Evolutionary conservation across 2,888 invertebrate genomes (phyloP).

Genomic region (Diarsia mendica): DNA sequence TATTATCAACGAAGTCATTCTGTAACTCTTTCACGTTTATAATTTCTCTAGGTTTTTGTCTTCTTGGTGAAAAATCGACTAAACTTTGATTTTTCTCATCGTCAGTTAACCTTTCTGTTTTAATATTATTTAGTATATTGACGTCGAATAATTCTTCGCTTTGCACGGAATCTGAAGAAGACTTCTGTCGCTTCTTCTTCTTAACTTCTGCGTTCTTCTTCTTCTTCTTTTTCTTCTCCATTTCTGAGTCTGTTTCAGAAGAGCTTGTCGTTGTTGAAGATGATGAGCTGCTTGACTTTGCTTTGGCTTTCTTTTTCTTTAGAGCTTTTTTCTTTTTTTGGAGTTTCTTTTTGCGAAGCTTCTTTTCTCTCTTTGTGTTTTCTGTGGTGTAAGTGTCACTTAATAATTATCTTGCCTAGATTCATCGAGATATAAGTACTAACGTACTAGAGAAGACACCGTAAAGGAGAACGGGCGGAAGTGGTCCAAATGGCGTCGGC

Average conservation of each 20-base stretch:
- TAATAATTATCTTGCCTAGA: neutral
- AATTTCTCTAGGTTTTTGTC: constrained; percentile 81
- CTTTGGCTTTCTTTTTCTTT: constrained; percentile 80
- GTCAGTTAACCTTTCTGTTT: constrained; percentile 84
- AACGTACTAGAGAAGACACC: no score
- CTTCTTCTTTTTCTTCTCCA: constrained; percentile 61
- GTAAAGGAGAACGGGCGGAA: no score
- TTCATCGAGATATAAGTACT: no score
- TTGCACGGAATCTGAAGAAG: constrained; percentile 76
- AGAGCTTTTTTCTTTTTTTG: constrained; percentile 79
- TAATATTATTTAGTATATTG: constrained; percentile 85
- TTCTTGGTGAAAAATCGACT: constrained; percentile 79
- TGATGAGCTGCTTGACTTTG: constrained; percentile 73
- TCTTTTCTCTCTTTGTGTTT: constrained; percentile 78
- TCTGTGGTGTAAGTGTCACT: constrained; percentile 63
- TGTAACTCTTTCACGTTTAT: constrained; percentile 87
- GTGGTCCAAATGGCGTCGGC: no score
- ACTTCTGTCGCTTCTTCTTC: constrained; percentile 76
- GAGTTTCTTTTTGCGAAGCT: constrained; percentile 79
- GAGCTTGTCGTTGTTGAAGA: constrained; percentile 53
- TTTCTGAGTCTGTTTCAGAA: constrained; percentile 71
- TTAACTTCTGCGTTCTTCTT: constrained; percentile 68
- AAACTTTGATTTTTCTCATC: constrained; percentile 80
- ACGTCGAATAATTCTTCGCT: constrained; percentile 84
- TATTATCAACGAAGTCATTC: constrained; percentile 84